Base-by-base conservation (phyloP, 2,797 vertebrate species). In the Psittacula echo region DNA sequence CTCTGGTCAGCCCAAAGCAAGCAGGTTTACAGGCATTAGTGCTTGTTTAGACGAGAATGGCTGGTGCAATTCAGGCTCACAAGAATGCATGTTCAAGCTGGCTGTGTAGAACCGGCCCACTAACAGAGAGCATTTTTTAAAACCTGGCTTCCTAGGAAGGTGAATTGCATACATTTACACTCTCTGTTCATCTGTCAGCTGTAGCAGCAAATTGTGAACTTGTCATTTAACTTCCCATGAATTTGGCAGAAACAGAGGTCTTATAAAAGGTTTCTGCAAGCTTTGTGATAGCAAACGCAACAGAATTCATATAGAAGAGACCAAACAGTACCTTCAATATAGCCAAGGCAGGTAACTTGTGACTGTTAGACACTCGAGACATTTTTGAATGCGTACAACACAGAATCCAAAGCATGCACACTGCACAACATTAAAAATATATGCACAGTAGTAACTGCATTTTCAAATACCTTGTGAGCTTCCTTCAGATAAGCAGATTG, bases 401-500 rank as follows among this genome's bases (percentile, higher is more conserved):
- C 17, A 85, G 92, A 93, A 94, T 71, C 51, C 72, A 94, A 87
- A 95, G 92, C 96, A 97, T 95, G 93, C 96, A 97, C 88, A 92
- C 86, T 89, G 96, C 78, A 95, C 81, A 87, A 20, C 85, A 85
- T 90, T 62, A 83, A 85, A 92, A 90, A 96, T 41, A 95, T 29
- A 87, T 9, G 78, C 76, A 95, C 86, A 75, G 94, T 37, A 91
- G 67, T 66, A 93, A 90, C 76, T 92, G 76, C 93, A 86, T 83
- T 89, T 93, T 79, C 94, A 94, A 97, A 96, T 98, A 98, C 98
- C 98, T 98, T 98, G 98, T 94, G 97, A 98, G 91, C 98, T 98
- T 97, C 98, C 99, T 98, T 99, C 99, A 89, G 99, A 99, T 92
- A 99, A 98, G 97, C 98, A 99, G 95, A 99, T 97, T 70, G 99